Conservation (phyloP, 1,140 invertebrate species). For the Drosophila repleta region DNA sequence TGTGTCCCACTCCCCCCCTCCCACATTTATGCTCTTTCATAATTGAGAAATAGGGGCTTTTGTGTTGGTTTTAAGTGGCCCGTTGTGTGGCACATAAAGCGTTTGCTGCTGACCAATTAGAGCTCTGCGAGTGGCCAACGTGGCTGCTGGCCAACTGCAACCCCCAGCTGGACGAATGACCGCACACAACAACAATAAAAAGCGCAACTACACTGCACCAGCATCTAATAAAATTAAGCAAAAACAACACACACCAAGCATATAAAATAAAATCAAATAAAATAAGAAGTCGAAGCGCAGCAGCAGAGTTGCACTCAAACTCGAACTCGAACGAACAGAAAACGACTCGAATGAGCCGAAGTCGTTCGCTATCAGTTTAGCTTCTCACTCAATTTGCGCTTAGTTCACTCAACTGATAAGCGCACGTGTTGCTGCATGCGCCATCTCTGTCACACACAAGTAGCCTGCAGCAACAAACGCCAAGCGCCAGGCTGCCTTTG, state of each 20-base stretch:
- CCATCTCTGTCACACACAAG: constrained; percentile 46
- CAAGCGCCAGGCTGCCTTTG: constrained; percentile 9
- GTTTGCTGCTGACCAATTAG: constrained; percentile 68
- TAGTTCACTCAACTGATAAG: constrained; percentile 69
- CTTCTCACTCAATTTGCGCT: constrained; percentile 28
- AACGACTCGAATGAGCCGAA: constrained; percentile 6
- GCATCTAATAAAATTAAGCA: constrained; percentile 72
- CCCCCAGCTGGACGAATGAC: constrained; percentile 48
- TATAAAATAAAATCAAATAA: constrained; percentile 32
- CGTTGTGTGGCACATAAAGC: constrained; percentile 43
- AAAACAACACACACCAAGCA: constrained; percentile 20
- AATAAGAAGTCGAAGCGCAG: constrained; percentile 2
- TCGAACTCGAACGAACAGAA: constrained; percentile 14
- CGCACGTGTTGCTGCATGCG: constrained; percentile 72
- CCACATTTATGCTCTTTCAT: constrained; percentile 15
- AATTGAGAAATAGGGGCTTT: constrained; percentile 59
- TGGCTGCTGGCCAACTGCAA: constrained; percentile 53
- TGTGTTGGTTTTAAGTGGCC: constrained; percentile 38
- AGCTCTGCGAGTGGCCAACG: constrained; percentile 37
- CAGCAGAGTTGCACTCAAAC: constrained; percentile 19
- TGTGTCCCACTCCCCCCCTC: neutral
- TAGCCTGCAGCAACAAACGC: neutral
- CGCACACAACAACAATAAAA: constrained; percentile 22
- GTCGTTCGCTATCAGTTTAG: constrained; percentile 32
- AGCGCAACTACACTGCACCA: constrained; percentile 40